Conservation (phyloP, 1,140 invertebrate species). For the Diachasmimorpha longicaudata region DNA sequence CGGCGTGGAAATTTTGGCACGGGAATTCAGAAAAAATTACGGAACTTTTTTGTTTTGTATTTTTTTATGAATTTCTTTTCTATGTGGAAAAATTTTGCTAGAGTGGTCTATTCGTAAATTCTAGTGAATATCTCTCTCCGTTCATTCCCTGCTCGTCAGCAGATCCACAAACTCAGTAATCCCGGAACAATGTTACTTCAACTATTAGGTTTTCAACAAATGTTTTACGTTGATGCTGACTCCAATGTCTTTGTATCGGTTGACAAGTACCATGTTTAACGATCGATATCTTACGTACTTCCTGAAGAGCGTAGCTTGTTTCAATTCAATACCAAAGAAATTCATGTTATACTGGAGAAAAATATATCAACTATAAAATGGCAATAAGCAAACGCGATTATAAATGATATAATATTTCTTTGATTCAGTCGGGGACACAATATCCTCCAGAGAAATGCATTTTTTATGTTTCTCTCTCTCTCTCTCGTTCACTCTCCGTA, state of each 20-base stretch:
- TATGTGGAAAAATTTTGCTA: too few species aligned
- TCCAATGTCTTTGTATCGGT: not conserved
- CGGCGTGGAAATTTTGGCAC: too few species aligned
- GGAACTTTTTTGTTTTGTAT: too few species aligned
- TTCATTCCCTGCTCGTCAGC: not conserved
- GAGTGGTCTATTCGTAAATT: too few species aligned
- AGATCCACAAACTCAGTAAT: not conserved
- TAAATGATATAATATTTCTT: conserved; percentile 57
- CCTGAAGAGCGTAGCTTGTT: not conserved
- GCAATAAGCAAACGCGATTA: conserved; percentile 43
- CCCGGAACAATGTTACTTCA: not conserved
- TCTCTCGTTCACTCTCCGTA: not conserved
- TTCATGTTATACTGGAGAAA: not conserved
- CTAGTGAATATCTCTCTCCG: too few species aligned
- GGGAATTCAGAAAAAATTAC: too few species aligned
- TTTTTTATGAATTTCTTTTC: too few species aligned
- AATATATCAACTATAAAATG: conserved; percentile 32
- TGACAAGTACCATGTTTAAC: too few species aligned
- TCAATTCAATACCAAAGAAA: not conserved
- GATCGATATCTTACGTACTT: too few species aligned
- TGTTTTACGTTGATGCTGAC: not conserved
- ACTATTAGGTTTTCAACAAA: not conserved
- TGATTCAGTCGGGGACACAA: conserved; percentile 43
- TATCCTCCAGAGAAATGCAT: not conserved
- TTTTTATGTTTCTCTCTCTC: not conserved